Evolutionary conservation across 2,113 vertebrate species (phyloP).

Genomic region (Chamaetylas fuelleborni): DNA sequence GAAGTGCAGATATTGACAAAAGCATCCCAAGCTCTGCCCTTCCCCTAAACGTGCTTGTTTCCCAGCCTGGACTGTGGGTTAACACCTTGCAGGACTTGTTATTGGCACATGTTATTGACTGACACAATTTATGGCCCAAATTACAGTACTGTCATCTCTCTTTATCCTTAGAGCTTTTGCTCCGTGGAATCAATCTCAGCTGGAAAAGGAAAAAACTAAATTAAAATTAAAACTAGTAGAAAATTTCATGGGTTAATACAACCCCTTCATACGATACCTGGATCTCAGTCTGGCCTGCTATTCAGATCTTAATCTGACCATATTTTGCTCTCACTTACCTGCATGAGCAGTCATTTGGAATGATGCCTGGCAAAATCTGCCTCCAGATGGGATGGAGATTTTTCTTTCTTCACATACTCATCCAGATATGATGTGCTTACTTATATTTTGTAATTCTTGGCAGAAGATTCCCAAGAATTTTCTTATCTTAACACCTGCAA

Average conservation of each 20-base stretch:
- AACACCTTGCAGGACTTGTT: background rate
- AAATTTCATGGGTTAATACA: background rate
- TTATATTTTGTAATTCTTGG: background rate
- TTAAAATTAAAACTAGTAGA: background rate
- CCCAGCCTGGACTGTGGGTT: background rate
- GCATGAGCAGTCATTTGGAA: background rate
- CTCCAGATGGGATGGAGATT: background rate
- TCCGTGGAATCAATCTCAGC: background rate
- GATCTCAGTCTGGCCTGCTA: background rate
- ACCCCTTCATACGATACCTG: background rate
- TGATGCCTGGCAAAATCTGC: background rate
- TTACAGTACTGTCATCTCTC: background rate
- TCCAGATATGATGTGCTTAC: background rate
- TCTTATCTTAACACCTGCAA: background rate
- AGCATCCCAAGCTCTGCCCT: background rate
- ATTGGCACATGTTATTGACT: background rate
- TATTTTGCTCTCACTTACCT: background rate
- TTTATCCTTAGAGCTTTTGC: constrained; percentile 25
- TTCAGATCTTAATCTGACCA: background rate
- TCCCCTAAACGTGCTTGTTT: background rate
- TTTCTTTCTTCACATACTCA: background rate
- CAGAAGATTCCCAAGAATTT: background rate
- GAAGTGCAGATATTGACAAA: background rate
- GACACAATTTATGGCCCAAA: constrained; percentile 1
- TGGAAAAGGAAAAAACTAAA: background rate